These are phyloP conservation scores for Mesocricetus auratus DNA, from an alignment of 2,113 vertebrate species.

Conservation along the genomic window DNA sequence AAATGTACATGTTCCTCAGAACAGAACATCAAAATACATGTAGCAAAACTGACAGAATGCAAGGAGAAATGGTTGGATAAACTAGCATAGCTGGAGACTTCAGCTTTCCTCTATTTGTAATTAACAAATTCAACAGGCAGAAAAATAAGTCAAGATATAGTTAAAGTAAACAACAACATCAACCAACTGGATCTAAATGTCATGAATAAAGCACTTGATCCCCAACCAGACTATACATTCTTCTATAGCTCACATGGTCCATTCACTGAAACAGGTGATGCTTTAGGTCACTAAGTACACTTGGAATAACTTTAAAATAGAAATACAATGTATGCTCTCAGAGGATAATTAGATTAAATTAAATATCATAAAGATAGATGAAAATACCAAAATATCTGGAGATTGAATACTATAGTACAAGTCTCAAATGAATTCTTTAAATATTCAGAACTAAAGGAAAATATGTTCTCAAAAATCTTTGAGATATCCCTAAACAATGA, in stretches of 20 bases:
- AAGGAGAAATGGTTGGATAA: neutral
- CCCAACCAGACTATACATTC: neutral
- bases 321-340: neutral
- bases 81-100: neutral
- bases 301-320: neutral
- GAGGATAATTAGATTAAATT: slow-evolving; percentile 12
- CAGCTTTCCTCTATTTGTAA: slow-evolving; percentile 4
- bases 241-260: slow-evolving; percentile 2
- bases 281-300: neutral
- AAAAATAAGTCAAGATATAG: slow-evolving; percentile 30
- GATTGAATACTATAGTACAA: neutral
- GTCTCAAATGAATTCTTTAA: slow-evolving; percentile 25
- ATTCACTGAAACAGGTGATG: neutral
- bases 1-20: neutral
- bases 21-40: neutral
- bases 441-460: slow-evolving; percentile 51
- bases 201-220: neutral
- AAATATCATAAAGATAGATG: neutral
- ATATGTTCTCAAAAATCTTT: slow-evolving; percentile 15
- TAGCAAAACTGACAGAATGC: neutral
- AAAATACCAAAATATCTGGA: slow-evolving; percentile 37
- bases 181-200: neutral
- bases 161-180: neutral
- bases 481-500: neutral
- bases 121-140: neutral